Percentiles rank a stretch among this genome's conserved stretches.
phyloP scores from a whole-genome alignment of 2,888 invertebrate genomes.

The Spisula subtruncata region DNA sequence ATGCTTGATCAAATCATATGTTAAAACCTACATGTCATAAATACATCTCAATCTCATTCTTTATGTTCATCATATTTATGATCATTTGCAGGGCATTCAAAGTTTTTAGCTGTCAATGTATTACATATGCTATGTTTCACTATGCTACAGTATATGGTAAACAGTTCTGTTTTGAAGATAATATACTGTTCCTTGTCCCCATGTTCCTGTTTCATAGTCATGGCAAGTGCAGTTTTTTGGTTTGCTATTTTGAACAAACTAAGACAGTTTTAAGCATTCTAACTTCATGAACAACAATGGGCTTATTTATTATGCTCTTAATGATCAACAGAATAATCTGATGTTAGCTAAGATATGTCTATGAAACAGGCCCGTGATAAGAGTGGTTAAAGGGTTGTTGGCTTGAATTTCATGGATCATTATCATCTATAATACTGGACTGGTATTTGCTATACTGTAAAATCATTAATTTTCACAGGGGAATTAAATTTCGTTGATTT shows the following conservation, averaged over 20 bases:
- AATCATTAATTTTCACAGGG: no score
- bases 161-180: background rate
- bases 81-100: background rate
- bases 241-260: no score
- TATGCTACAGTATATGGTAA: background rate
- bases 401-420: background rate
- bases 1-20: conserved; percentile 53
- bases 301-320: no score
- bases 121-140: background rate
- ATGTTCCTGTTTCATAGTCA: no score
- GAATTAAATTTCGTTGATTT: no score
- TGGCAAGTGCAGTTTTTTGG: no score
- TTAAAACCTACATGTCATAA: conserved; percentile 67
- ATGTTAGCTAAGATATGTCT: no score
- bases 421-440: background rate
- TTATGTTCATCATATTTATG: background rate
- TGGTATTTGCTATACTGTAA: background rate
- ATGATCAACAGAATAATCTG: no score
- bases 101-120: background rate
- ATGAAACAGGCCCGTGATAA: no score
- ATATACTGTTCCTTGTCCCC: background rate
- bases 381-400: background rate
- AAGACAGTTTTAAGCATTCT: no score
- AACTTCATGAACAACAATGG: no score
- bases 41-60: background rate